Percentiles rank a stretch among this genome's conserved stretches.
Evolutionary conservation across 2,113 vertebrate species (phyloP).

Genomic region (Ivindomyrus marchei): DNA sequence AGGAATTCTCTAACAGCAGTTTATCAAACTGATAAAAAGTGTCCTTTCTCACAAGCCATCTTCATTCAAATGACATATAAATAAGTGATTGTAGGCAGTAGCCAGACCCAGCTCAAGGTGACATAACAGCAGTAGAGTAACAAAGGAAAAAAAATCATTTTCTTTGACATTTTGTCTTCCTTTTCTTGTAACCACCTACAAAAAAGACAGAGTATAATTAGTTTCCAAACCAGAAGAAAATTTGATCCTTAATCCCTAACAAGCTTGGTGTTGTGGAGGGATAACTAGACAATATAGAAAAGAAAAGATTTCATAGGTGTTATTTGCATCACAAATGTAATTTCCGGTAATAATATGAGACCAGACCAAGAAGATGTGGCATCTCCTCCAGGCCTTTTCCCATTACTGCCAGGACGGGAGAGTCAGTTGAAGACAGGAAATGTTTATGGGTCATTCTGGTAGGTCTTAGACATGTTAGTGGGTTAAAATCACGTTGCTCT

Average conservation of each 20-base stretch:
- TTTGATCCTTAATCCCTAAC: neutral
- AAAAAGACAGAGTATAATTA: constrained; percentile 34
- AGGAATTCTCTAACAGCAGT: neutral
- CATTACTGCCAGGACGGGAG: neutral
- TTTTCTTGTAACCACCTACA: constrained; percentile 55
- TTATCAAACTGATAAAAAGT: neutral
- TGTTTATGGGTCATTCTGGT: neutral
- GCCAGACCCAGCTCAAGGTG: neutral
- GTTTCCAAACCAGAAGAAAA: neutral
- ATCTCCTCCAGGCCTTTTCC: neutral
- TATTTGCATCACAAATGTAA: neutral
- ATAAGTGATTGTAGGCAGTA: neutral
- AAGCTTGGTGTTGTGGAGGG: neutral
- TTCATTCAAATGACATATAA: neutral
- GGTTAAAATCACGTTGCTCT: constrained; percentile 7
- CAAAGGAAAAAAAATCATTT: constrained; percentile 33
- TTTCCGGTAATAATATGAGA: neutral
- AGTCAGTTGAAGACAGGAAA: neutral
- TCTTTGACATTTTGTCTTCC: constrained; percentile 54
- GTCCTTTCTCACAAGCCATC: neutral
- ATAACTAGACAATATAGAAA: neutral
- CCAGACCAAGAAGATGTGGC: neutral
- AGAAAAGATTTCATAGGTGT: neutral
- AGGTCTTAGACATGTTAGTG: constrained; percentile 30
- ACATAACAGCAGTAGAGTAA: neutral